Evolutionary conservation across 2,888 invertebrate species (phyloP).

Genomic region (Calliphora vomitoria): DNA sequence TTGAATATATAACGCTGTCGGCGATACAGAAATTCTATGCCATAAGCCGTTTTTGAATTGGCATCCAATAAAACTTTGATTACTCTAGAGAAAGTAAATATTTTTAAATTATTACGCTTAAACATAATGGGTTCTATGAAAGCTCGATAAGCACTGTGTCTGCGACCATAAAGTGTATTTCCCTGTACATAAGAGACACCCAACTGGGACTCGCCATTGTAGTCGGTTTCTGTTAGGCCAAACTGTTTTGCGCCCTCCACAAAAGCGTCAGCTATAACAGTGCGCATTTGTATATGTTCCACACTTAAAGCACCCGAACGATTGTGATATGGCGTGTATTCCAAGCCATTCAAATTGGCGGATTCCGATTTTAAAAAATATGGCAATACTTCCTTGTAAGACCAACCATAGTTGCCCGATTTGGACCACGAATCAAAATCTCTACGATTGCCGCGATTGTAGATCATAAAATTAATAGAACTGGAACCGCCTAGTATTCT

Average conservation of each 20-base stretch:
- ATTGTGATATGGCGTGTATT: constrained; percentile 85
- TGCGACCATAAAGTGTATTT: constrained; percentile 86
- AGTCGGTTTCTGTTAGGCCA: constrained; percentile 88
- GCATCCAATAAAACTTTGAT: constrained; percentile 88
- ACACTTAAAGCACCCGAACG: constrained; percentile 87
- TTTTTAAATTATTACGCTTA: constrained; percentile 87
- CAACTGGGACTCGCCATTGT: constrained; percentile 87
- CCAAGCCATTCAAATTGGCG: constrained; percentile 85
- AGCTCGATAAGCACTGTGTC: constrained; percentile 88
- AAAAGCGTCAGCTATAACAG: constrained; percentile 85
- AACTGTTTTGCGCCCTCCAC: constrained; percentile 87
- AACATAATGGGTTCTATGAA: constrained; percentile 87
- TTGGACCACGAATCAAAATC: constrained; percentile 89
- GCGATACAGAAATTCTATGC: constrained; percentile 87
- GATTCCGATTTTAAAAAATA: constrained; percentile 87
- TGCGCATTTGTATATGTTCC: constrained; percentile 86
- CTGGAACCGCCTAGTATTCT: constrained; percentile 86
- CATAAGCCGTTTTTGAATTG: constrained; percentile 87
- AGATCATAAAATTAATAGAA: constrained; percentile 88
- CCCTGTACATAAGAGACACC: constrained; percentile 88
- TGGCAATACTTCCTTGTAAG: constrained; percentile 86
- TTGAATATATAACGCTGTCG: constrained; percentile 84
- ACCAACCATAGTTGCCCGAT: constrained; percentile 89
- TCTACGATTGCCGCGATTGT: constrained; percentile 88
- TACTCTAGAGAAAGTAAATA: constrained; percentile 87